Base-by-base conservation (phyloP, 2,888 invertebrate species). In the Thyatira batis region DNA sequence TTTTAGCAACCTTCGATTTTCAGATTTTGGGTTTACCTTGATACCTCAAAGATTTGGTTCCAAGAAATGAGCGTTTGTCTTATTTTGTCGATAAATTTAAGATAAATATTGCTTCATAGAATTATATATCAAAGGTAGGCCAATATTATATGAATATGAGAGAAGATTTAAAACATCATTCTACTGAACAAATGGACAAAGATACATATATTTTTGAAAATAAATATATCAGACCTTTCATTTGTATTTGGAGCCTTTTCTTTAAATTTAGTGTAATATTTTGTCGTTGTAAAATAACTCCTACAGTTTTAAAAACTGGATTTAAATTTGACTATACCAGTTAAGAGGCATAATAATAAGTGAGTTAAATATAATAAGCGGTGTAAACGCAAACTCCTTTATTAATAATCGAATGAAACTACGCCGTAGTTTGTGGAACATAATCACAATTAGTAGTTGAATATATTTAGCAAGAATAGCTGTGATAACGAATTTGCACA, bases 401-500 rank as follows among this genome's bases (percentile, higher is more conserved):
- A 51, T 52, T 64, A 54, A 27, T 66, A 55, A 61, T 53, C 33
- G 49, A 52, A 65, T 57, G 58, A 61, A 55, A 20, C 23, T 5
- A 58, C 10, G 28, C 48, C 70, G 69, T 71, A 77, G 78, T 83
- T 84, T 75, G 77, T 69, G 73, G 73, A 76, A 79, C 71, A 78
- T 82, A 84, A 84, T 87, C 74, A 80, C 78, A 85, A 85, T 88
- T 84, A 84, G 79, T 78, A 80, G 80, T 79, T 70, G 85, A 85
- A 87, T 87, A 84, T 82, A 86, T 85, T 85, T 83, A 83, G 75
- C 85, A 84, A 87, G 87, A 88, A 86, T 84, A 80, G 83, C 84
- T 79, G 78, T 77, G 85, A 84, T 89, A 89, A 89, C 87, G 89
- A 89, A 89, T 89, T 89, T 88, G 85, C 87, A 82, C 85, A 87